Conservation (phyloP, 2,888 invertebrate genomes). For the Polydesmus complanatus region DNA sequence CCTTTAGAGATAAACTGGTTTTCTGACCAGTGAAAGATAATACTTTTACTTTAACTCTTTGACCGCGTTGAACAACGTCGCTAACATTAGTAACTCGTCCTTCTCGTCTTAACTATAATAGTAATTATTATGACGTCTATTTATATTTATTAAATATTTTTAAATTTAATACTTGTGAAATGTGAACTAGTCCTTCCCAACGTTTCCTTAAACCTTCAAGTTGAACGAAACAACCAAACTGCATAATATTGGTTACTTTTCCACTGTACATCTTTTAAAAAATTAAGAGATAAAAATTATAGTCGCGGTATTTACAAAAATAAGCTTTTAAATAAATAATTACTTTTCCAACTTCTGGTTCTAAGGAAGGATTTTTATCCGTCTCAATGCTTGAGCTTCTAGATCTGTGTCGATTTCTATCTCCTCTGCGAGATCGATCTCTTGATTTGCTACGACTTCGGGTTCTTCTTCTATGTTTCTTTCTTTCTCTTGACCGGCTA, state of each 20-base stretch:
- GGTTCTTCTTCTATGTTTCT: slow-evolving; percentile 15
- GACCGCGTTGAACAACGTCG: slow-evolving; percentile 81
- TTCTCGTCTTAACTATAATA: slow-evolving; percentile 62
- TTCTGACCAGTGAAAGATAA: slow-evolving; percentile 86
- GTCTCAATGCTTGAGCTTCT: slow-evolving; percentile 18
- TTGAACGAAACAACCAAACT: slow-evolving; percentile 97
- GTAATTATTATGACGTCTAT: not conserved
- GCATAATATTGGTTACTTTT: slow-evolving; percentile 85
- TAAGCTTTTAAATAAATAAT: slow-evolving; percentile 2
- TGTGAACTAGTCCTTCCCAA: slow-evolving; percentile 94
- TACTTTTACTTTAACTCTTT: slow-evolving; percentile 83
- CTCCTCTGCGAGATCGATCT: slow-evolving; percentile 23
- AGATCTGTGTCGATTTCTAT: slow-evolving; percentile 19
- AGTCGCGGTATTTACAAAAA: slow-evolving; percentile 4
- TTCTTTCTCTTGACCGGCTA: slow-evolving; percentile 23
- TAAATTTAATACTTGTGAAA: slow-evolving; percentile 47
- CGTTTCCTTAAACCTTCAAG: slow-evolving; percentile 71
- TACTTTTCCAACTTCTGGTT: slow-evolving; percentile 38
- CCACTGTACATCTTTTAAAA: slow-evolving; percentile 65
- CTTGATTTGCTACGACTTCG: slow-evolving; percentile 21
- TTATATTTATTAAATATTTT: not conserved
- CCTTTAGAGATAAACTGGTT: slow-evolving; percentile 86
- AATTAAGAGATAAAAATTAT: too few relatives aligned
- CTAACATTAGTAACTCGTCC: slow-evolving; percentile 86
- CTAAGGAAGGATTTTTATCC: slow-evolving; percentile 31